Evolutionary conservation across 2,113 vertebrate genomes (phyloP), one percentile per base, ranked within the genome.

Genomic region (Cryptomyrus ogoouensis): DNA sequence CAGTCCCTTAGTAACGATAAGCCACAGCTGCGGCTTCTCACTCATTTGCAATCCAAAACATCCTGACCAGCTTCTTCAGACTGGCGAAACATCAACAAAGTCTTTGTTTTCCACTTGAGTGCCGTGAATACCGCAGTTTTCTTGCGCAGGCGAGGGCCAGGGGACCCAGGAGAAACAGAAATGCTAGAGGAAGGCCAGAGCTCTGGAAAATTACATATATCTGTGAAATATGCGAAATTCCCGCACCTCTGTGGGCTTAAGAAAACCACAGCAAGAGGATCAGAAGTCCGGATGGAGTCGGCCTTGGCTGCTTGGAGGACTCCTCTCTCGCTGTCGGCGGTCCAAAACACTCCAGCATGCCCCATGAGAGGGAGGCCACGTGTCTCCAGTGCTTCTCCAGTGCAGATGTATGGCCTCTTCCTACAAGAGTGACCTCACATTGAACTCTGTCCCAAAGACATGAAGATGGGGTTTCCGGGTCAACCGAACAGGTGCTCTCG

Each of bases 181-280:
- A 47, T 86, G 83, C 44, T 13, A 50, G 21, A 27, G 12, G 83
- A 47, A 86, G n/a, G 24, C 46, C 83, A 27, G 24, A 50, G 46
- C 83, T n/a, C 44, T 85, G 42, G 83, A 85, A 80, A 85, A 85
- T 47, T 85, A 87, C 49, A 87, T 52, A 31, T 49, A 52, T 87
- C 86, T 35, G 86, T 87, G 86, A 53, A 87, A 87, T 53, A 39
- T 87, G 86, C 58, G 86, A 87, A 87, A 42, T 87, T 53, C 49
- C n/a, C 7, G 27, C 49, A 50, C 49, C 86, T 87, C 86, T 21
- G 27, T n/a, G 35, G 24, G 86, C 27, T 58, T 87, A 56, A 87
- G 86, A 35, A 87, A 87, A 87, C 86, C 52, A 17, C 86, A 87
- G 86, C 86, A 52, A 44, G 83, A n/a, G 83, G 83, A 49, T 39